Evolutionary conservation across 2,888 invertebrate species (phyloP), one percentile per base, ranked within the genome.

Genomic region (Ditula angustiorana): DNA sequence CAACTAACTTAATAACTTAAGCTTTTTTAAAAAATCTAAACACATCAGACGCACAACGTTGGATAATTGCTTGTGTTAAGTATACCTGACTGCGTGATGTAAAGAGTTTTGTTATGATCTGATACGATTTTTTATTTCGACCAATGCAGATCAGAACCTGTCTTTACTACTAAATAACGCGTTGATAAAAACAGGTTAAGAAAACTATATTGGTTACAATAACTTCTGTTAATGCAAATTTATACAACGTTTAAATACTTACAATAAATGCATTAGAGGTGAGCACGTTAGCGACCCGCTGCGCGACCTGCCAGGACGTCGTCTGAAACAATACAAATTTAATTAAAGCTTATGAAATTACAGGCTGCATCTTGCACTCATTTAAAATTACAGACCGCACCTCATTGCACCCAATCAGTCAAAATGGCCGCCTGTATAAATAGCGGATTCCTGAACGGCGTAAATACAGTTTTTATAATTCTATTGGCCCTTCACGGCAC

Each of bases 191-290:
- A n/a, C n/a, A n/a, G n/a, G n/a, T n/a, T n/a, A n/a, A n/a, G n/a
- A n/a, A n/a, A n/a, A n/a, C n/a, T n/a, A n/a, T n/a, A n/a, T n/a
- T n/a, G n/a, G n/a, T n/a, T n/a, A n/a, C n/a, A n/a, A n/a, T n/a
- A n/a, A n/a, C n/a, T n/a, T n/a, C n/a, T n/a, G n/a, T n/a, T n/a
- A n/a, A n/a, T n/a, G n/a, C n/a, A n/a, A n/a, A n/a, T n/a, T n/a
- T n/a, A 33, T 24, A 37, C 11, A n/a, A 13, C 44, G 28, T 41
- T 19, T 16, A 26, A 50, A 55, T 67, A 73, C 82, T 74, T 74
- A 92, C 92, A 85, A 92, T 74, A 66, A 90, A 85, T 56, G 82
- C 78, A 68, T 87, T 90, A 67, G 82, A 85, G 33, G 86, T 81
- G 69, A 87, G 78, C 67, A 82, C 78, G 52, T 78, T 75, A 41